Evolutionary conservation across 35 echinoderm and acorn worm genomes (phyloP), one percentile per base, ranked within the genome.

Genomic region (Hemicentrotus pulcherrimus): DNA sequence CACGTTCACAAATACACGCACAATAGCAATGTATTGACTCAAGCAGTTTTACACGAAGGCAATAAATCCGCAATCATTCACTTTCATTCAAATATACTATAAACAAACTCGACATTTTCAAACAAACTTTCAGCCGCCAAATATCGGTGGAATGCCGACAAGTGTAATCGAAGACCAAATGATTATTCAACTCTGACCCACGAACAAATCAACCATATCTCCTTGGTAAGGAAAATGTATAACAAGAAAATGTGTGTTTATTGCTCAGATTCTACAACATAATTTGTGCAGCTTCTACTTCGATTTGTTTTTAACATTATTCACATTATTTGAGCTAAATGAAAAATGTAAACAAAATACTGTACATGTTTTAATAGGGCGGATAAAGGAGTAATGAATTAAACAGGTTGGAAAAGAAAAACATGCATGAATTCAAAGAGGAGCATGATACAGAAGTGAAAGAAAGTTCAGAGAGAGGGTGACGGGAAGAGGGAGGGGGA

Each of bases 51-150:
- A 70, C 61, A 70, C 16, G 61, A 24, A 28, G 19, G 22, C 65
- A 78, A 90, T 90, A 90, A 90, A 90, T 90, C 88, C 31, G 88
- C 88, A 35, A 90, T 90, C 88, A 90, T 90, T 90, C 88, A 90
- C 88, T 90, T 45, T 90, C 88, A 47, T 47, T 90, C 46, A 22
- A 90, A 90, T 30, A 90, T 45, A 45, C 88, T 19, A 90, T 31
- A 90, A 90, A 90, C 88, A 90, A 1, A 90, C 46, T 47, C 88
- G 88, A 90, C 88, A 90, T 90, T 90, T 90, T 90, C 31, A 90
- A 90, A 90, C 88, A 90, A 90, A 90, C 46, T 47, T 46, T 46
- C 65, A 22, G 65, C 24, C 88, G 88, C 88, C 88, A 35, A 90
- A 47, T 90, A 90, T 90, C 46, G 88, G 14, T 16, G 88, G 88